Evolutionary conservation across 1,140 invertebrate species (phyloP), one percentile per base, ranked within the genome.

Genomic region (Drosophila trapezifrons): DNA sequence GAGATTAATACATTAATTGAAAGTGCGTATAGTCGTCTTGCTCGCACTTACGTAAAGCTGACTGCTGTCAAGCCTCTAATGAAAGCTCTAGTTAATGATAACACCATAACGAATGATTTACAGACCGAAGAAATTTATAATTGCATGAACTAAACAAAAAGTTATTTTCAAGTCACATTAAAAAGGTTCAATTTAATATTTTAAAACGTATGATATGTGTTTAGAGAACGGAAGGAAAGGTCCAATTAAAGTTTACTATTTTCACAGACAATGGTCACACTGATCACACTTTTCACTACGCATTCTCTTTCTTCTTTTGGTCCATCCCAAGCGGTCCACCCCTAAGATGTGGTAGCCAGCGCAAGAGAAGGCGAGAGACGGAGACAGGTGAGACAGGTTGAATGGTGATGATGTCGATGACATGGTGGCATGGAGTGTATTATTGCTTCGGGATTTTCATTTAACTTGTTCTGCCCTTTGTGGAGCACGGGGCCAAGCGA

Each of bases 401-500:
- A 38, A 54, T 43, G 49, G 54, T 29, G 27, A 37, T 29, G 43
- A 65, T 47, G 32, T 46, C 6, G 65, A 35, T 71, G 51, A 54
- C 8, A 37, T 37, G 52, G n/a, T 17, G 43, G 9, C 27, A 29
- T 29, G 25, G 25, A 56, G 45, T 56, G 70, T 47, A 73, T 46
- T 58, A 18, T 45, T n/a, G 66, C 38, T 32, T 37, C 8, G 15
- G 49, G 52, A 65, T n/a, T 52, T 43, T 67, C 12, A 20, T 17
- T 52, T 40, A 43, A 32, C 32, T 20, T 17, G 10, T 9, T 63
- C 35, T 42, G 18, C 18, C 17, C 17, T 66, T 38, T 25, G 18
- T 49, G 25, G 43, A 46, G 25, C 64, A 35, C 49, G 12, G 18
- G 46, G 58, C 40, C 60, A 76, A 76, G 73, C 72, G 27, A 76